Percentiles rank a stretch among this genome's conserved stretches.
phyloP scores from a whole-genome alignment of 2,888 invertebrate species.

The Diadromus collaris region DNA sequence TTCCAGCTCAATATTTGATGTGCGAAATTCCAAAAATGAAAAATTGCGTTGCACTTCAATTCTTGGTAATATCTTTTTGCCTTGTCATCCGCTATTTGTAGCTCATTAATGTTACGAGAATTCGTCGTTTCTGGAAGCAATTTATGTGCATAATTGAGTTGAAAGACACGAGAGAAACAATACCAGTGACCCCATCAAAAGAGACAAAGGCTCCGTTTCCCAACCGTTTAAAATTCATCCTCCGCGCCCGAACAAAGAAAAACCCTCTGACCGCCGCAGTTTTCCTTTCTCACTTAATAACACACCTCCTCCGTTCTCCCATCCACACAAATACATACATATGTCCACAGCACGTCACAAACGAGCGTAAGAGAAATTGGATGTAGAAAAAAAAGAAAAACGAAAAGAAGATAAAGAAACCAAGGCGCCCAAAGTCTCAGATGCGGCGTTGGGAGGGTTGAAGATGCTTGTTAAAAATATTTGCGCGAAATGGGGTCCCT shows the following conservation, averaged over 20 bases:
- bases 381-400: not conserved
- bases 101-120: not conserved
- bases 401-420: not conserved
- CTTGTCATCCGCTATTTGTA: not conserved
- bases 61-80: not conserved
- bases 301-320: not conserved
- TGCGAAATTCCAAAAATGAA: not conserved
- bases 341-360: not conserved
- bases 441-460: constrained; percentile 26
- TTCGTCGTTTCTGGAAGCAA: not conserved
- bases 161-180: not conserved
- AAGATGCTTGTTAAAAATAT: constrained; percentile 65
- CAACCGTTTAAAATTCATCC: not conserved
- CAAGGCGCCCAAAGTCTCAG: constrained; percentile 35
- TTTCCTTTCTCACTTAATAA: constrained; percentile 7
- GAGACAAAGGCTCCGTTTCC: not conserved
- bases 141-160: constrained; percentile 3
- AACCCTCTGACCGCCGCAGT: not conserved
- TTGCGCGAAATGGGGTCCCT: constrained; percentile 61
- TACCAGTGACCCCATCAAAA: not conserved
- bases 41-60: not conserved
- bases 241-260: constrained; percentile 5
- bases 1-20: too few species aligned
- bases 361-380: constrained; percentile 4
- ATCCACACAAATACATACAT: not conserved